Percentiles rank a stretch among this genome's conserved stretches.
Evolutionary conservation across 2,797 vertebrate species (phyloP).

Genomic region (Esox lucius): DNA sequence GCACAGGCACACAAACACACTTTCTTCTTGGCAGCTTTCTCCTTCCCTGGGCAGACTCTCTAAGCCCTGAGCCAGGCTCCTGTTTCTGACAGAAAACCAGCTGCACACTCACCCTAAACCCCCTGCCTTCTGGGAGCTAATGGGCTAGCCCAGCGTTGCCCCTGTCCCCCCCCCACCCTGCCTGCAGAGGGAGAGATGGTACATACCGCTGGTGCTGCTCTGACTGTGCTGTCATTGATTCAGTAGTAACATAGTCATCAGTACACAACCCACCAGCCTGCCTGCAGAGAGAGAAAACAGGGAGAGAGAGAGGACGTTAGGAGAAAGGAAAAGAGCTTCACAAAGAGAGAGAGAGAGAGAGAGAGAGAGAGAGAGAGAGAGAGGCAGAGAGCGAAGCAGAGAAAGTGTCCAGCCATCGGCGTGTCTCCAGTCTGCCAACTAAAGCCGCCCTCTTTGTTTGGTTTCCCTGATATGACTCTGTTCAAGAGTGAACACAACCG

Average conservation of each 20-base stretch:
- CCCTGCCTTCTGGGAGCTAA: conserved; percentile 26
- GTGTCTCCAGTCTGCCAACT: conserved; percentile 24
- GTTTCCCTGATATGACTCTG: conserved; percentile 77
- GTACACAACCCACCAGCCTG: conserved; percentile 38
- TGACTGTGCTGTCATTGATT: conserved; percentile 71
- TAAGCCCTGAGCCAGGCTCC: conserved; percentile 50
- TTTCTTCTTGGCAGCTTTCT: conserved; percentile 33
- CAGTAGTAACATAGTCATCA: conserved; percentile 71
- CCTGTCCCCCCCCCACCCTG: conserved; percentile 33
- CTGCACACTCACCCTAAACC: conserved; percentile 52
- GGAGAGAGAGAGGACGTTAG: conserved; percentile 40
- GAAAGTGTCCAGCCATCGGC: conserved; percentile 31
- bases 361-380: conserved; percentile 23
- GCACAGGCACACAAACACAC: conserved; percentile 7
- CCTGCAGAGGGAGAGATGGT: conserved; percentile 63
- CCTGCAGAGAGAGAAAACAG: conserved; percentile 10
- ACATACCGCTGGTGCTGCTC: conserved; percentile 65
- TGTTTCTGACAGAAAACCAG: conserved; percentile 66
- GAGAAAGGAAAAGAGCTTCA: conserved; percentile 19
- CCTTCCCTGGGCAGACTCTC: conserved; percentile 48
- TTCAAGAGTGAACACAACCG: conserved; percentile 65
- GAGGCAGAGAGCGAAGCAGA: conserved; percentile 17
- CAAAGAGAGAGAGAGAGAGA: neutral
- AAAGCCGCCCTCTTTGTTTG: conserved; percentile 41
- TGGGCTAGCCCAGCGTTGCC: conserved; percentile 31